These are phyloP conservation scores for Xylocampa areola DNA, from an alignment of 2,888 invertebrate species.

Conservation along the genomic window DNA sequence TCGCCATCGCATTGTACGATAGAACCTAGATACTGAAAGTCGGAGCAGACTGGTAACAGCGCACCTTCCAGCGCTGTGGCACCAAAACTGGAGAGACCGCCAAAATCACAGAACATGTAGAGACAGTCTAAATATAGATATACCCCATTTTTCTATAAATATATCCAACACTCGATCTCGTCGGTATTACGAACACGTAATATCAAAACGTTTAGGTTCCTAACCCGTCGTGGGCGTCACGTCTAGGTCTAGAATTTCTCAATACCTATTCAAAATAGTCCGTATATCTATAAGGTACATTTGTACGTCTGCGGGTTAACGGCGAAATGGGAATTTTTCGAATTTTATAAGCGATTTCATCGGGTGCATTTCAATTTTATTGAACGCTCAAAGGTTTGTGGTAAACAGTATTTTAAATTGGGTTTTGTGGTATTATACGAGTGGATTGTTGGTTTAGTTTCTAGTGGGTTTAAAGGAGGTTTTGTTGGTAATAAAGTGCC, in stretches of 20 bases:
- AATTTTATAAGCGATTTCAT: conserved; percentile 69
- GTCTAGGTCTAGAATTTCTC: conserved; percentile 75
- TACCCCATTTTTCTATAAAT: no score
- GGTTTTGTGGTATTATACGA: conserved; percentile 8
- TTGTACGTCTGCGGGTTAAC: conserved; percentile 47
- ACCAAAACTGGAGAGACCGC: no score
- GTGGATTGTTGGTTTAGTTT: no score
- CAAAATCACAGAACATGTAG: no score
- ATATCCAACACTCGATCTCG: conserved; percentile 30
- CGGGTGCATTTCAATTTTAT: conserved; percentile 70
- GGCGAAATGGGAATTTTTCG: conserved; percentile 63
- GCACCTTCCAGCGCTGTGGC: no score
- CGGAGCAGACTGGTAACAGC: no score
- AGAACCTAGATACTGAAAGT: no score
- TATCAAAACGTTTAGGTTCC: conserved; percentile 63
- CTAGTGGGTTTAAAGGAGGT: no score
- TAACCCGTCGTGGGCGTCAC: conserved; percentile 67
- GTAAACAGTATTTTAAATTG: conserved; percentile 59
- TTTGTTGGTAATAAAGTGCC: no score
- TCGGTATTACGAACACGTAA: conserved; percentile 60
- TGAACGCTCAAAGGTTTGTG: conserved; percentile 57
- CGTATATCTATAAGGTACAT: conserved; percentile 52
- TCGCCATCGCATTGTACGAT: no score
- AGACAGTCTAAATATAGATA: no score
- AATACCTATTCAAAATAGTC: conserved; percentile 76